Base-by-base conservation (phyloP, 2,888 invertebrate genomes). In the Orthosia incerta region DNA sequence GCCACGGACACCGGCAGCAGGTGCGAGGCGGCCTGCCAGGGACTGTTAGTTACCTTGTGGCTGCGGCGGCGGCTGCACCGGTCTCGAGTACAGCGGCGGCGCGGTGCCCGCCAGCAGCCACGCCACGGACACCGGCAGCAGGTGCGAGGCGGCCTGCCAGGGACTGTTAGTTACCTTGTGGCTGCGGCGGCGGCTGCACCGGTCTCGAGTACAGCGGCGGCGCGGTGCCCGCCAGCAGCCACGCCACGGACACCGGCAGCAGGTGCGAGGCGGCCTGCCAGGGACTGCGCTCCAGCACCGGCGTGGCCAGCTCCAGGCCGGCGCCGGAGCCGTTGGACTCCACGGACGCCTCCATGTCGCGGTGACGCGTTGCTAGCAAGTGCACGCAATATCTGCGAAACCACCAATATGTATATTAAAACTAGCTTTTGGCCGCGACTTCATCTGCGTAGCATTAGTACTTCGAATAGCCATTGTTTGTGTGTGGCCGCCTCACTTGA, bases 301-400 rank as follows among this genome's bases (percentile, higher is more conserved):
- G 98, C 56, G 98, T 98, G 70, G 97, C 97, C 85, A 98, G 95
- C 91, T 98, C 98, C 80, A 98, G 95, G 45, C 97, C 97, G 18
- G 96, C 95, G 45, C 92, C 93, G n/a, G 68, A 75, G 5, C 90
- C 92, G 79, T 84, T 90, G 18, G 87, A 81, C 78, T 84, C 90
- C 67, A 85, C 87, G 45, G 81, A 84, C 63, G 91, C 88, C 75
- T 93, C 95, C 66, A 97, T 90, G 74, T 96, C 96, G 81, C 97
- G 97, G 94, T 97, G 97, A 0, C 97, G 96, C 11, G 97, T 97
- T 16, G 95, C 94, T 73, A 96, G 89, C 89, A 94, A 87, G 92
- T 96, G 96, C 75, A 96, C 96, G 89, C 95, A 95, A 91, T 96
- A 96, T 62, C 96, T 87, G 26, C 15, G 3, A 4, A 9, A 18